Evolutionary conservation across 1,140 invertebrate genomes (phyloP).

Genomic region (Battus philenor): DNA sequence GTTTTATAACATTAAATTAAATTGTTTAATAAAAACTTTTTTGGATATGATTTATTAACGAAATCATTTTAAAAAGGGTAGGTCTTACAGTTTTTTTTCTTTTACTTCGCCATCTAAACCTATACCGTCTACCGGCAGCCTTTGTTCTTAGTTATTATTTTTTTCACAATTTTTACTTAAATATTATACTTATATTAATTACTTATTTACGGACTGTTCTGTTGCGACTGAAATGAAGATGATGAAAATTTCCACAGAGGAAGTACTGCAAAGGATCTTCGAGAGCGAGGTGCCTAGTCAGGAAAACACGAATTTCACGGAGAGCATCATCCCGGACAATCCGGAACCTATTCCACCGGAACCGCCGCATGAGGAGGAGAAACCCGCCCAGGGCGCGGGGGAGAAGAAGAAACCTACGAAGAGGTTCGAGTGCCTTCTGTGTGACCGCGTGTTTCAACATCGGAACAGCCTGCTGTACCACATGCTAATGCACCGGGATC

Average conservation of each 20-base stretch:
- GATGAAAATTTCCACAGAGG: constrained; percentile 42
- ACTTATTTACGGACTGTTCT: no score
- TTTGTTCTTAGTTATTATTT: no score
- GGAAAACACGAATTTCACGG: constrained; percentile 50
- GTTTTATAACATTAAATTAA: no score
- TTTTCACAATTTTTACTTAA: no score
- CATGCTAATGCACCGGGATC: constrained; percentile 85
- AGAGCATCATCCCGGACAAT: constrained; percentile 33
- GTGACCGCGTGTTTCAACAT: constrained; percentile 85
- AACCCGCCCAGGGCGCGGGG: constrained; percentile 7
- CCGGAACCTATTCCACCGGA: constrained; percentile 11
- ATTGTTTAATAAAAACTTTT: no score
- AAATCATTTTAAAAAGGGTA: no score
- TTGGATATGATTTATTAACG: no score
- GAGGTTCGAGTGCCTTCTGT: constrained; percentile 71
- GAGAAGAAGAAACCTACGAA: constrained; percentile 44
- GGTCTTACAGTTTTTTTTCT: no score
- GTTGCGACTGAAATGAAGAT: no score
- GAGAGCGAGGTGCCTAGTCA: constrained; percentile 55
- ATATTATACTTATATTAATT: no score
- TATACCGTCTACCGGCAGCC: no score
- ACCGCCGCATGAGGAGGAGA: constrained; percentile 16
- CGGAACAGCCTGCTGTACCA: constrained; percentile 91
- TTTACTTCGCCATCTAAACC: no score
- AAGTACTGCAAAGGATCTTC: constrained; percentile 58